A percentile compares a stretch with the other conserved stretches of the same genome.
phyloP scores from a whole-genome alignment of 2,888 invertebrate genomes.

The Tinea semifulvella region DNA sequence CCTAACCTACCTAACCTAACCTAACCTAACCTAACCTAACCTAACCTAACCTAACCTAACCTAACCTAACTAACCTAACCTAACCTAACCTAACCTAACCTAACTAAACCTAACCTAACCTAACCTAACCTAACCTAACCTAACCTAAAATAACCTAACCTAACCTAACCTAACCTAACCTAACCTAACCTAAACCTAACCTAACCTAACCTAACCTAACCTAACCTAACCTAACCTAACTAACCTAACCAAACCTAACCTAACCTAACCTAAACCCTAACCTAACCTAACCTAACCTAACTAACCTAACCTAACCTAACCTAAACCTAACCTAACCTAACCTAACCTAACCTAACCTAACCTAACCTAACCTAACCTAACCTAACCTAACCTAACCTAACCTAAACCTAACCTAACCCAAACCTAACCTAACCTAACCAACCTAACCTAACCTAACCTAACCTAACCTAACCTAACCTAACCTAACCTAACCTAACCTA shows the following conservation, averaged over 20 bases:
- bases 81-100: conserved; percentile 22
- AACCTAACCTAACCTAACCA: conserved; percentile 22
- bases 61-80: conserved; percentile 25
- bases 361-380: no score
- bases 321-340: conserved; percentile 4
- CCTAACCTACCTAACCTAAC: conserved; percentile 26
- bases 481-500: conserved; percentile 14
- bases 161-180: conserved; percentile 21
- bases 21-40: conserved; percentile 25
- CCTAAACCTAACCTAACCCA: conserved; percentile 24
- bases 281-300: conserved; percentile 20
- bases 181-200: conserved; percentile 21
- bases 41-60: conserved; percentile 25
- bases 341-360: conserved; percentile 8
- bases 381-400: conserved; percentile 19
- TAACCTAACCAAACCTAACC: conserved; percentile 14
- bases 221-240: conserved; percentile 25
- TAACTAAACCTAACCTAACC: conserved; percentile 23
- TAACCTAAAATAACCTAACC: conserved; percentile 24
- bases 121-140: conserved; percentile 23
- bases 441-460: conserved; percentile 22
- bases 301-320: conserved; percentile 6
- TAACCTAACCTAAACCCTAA: no score
- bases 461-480: conserved; percentile 10
- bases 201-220: no score